These are phyloP conservation scores for Ceriagrion tenellum DNA, from an alignment of 2,888 invertebrate species.

Conservation along the genomic window DNA sequence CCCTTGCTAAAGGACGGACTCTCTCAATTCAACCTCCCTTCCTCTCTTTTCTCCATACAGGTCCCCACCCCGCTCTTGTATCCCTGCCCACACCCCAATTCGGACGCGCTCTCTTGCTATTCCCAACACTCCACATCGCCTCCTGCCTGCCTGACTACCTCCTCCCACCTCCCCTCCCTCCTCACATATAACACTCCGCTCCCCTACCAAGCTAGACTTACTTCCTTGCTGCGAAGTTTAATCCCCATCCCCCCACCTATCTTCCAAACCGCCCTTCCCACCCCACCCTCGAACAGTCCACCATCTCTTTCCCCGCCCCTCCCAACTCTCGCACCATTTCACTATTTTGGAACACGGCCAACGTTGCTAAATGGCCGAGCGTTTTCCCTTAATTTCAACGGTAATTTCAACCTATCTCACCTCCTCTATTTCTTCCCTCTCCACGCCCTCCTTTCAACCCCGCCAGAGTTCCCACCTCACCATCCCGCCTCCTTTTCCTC, in stretches of 20 bases:
- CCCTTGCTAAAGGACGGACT: background rate
- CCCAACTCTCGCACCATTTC: slow-evolving; percentile 20
- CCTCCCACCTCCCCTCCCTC: background rate
- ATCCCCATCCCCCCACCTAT: background rate
- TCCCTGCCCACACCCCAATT: no score
- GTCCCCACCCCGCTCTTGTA: background rate
- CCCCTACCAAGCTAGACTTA: no score
- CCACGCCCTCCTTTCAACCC: background rate
- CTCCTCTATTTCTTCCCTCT: background rate
- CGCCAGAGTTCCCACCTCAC: background rate
- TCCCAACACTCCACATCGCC: background rate
- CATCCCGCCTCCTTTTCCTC: background rate
- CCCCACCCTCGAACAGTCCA: no score
- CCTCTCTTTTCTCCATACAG: background rate
- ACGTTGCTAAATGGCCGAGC: slow-evolving; percentile 36
- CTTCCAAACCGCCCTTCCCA: background rate
- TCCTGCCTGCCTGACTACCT: background rate
- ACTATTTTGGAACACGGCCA: slow-evolving; percentile 43
- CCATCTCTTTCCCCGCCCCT: background rate
- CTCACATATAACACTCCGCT: background rate
- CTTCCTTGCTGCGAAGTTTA: background rate
- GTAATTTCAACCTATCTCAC: slow-evolving; percentile 44
- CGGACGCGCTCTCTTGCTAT: background rate
- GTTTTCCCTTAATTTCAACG: slow-evolving; percentile 52
- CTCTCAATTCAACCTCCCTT: background rate